A percentile compares a stretch with the other conserved stretches of the same genome.
These are phyloP conservation scores for Scarus forsteni DNA, from an alignment of 2,797 vertebrate genomes.

Conservation along the genomic window DNA sequence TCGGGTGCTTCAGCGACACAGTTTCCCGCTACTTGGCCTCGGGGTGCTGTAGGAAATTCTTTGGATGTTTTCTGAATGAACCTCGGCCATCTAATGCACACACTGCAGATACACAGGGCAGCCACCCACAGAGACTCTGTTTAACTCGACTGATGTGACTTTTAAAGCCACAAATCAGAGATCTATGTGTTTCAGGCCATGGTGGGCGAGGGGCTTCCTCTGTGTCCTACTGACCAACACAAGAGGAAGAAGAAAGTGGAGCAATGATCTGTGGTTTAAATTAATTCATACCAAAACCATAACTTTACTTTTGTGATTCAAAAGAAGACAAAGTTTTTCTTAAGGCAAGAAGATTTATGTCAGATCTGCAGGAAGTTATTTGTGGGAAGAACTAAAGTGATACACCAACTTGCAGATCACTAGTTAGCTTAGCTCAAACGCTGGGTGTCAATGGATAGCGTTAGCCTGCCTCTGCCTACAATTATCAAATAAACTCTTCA, in stretches of 20 bases:
- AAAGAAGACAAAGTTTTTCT: background rate
- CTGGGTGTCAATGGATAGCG: no score
- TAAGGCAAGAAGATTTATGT: background rate
- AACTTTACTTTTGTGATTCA: background rate
- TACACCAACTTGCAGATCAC: no score
- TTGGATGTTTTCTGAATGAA: constrained; percentile 75
- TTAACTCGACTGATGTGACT: constrained; percentile 32
- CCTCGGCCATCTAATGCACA: constrained; percentile 41
- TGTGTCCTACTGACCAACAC: constrained; percentile 10
- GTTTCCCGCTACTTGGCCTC: constrained; percentile 51
- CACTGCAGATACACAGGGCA: constrained; percentile 50
- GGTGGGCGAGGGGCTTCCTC: constrained; percentile 28
- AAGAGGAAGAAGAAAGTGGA: background rate
- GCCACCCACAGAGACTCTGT: constrained; percentile 54
- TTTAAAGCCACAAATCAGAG: constrained; percentile 58
- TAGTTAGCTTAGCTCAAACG: no score
- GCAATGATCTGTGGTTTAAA: background rate
- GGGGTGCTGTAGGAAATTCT: constrained; percentile 78
- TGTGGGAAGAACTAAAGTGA: no score
- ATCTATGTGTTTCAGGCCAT: constrained; percentile 6
- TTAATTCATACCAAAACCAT: no score
- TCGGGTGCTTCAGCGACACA: constrained; percentile 31
- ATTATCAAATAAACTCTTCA: no score
- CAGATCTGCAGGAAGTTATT: background rate
- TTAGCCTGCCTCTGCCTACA: no score